Evolutionary conservation across 2,888 invertebrate species (phyloP), one percentile per base, ranked within the genome.

Genomic region (Amphimallon solstitiale): DNA sequence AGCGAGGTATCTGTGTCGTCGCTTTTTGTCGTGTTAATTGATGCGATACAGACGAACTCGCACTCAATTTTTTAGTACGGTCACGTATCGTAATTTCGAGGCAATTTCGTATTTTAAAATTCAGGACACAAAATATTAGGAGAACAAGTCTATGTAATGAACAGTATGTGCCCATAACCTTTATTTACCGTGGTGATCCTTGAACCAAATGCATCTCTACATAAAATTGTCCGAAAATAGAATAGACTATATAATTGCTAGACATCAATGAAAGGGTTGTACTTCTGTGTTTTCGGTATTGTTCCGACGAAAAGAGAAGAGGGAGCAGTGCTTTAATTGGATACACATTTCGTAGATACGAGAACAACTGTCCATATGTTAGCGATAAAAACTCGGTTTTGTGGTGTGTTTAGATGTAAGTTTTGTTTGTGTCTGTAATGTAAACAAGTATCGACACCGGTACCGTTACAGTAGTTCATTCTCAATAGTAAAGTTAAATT

Each of bases 31-130:
- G 7, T 43, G 19, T 43, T 59, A 59, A 59, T 59, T 59, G 56
- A 59, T 59, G 34, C 15, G 34, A n/a, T 21, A 14, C 37, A 7
- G 5, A 23, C 23, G 7, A n/a, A 7, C 7, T 34, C 35, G 9
- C 34, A 12, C 49, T 12, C n/a, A 7, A 14, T 23, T 40, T 43
- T 40, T 40, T 56, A 56, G 40, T 38, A 10, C 43, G 43, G 17
- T 56, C 56, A 43, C 56, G 56, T 56, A 56, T 56, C n/a, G 23
- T 14, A 29, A 40, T 56, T 56, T 56, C 56, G 43, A 40, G 29
- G 23, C 56, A 23, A 56, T 43, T 43, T 23, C 29, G 14, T 43
- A 40, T 21, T 43, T 56, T 40, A 56, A 19, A 56, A 56, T 56
- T 56, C 56, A 40, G 14, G 7, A 2, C 43, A n/a, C 23, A 12